These are phyloP conservation scores for Agapornis roseicollis DNA, from an alignment of 2,113 vertebrate species.

Conservation along the genomic window DNA sequence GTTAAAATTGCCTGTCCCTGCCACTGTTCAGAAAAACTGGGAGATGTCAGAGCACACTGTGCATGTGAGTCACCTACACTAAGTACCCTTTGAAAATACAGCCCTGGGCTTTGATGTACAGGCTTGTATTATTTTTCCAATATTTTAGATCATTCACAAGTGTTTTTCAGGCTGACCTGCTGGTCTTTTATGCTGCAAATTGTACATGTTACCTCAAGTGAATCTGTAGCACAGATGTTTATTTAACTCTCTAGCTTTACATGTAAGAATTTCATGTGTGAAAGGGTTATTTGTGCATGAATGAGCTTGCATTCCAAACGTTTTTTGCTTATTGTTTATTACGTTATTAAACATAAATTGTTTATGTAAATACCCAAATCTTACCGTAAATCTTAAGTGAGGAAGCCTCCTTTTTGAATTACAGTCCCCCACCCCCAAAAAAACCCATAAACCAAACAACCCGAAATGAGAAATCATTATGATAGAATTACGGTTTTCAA, in stretches of 20 bases:
- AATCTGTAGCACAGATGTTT: slow-evolving; percentile 59
- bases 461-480: slow-evolving; percentile 71
- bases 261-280: slow-evolving; percentile 45
- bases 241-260: slow-evolving; percentile 57
- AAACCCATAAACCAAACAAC: background rate
- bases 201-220: slow-evolving; percentile 61
- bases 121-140: slow-evolving; percentile 30
- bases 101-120: slow-evolving; percentile 29
- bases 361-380: slow-evolving; percentile 73
- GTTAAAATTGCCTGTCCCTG: slow-evolving; percentile 22
- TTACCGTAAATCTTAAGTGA: slow-evolving; percentile 43
- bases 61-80: background rate
- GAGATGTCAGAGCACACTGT: background rate
- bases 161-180: slow-evolving; percentile 49
- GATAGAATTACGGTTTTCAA: slow-evolving; percentile 74
- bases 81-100: slow-evolving; percentile 19
- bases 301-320: slow-evolving; percentile 57
- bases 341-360: too few species aligned
- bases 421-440: background rate
- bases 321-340: too few species aligned
- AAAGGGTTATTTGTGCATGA: slow-evolving; percentile 69
- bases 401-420: slow-evolving; percentile 64
- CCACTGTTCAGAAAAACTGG: background rate
- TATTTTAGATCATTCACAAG: slow-evolving; percentile 54
- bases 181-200: slow-evolving; percentile 68